Evolutionary conservation across 2,888 invertebrate genomes (phyloP), one percentile per base, ranked within the genome.

Genomic region (Operophtera brumata): DNA sequence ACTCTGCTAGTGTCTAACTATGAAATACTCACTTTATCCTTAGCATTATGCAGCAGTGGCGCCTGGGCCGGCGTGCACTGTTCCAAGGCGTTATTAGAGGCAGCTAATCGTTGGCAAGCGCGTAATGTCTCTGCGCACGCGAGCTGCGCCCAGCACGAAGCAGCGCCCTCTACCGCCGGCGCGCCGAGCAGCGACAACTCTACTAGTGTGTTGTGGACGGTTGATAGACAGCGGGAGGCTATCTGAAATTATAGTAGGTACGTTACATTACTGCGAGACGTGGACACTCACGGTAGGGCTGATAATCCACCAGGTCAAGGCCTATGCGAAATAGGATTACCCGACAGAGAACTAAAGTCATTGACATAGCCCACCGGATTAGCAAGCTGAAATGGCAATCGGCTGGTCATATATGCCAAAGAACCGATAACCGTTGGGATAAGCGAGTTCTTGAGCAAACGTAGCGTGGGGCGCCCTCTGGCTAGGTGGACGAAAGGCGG

Each of bases 141-240:
- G 0, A 98, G 92, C 74, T 97, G 97, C 54, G 97, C 94, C 98
- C 98, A 99, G 77, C 97, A 97, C 30, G 96, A 94, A 1, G 96
- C 91, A 0, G 97, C 96, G 34, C 98, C 98, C 13, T 93, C 93
- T 26, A 96, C 95, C 49, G 94, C 92, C 44, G 91, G 91, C 20
- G 97, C 93, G 75, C 96, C 96, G 13, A 99, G 89, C 35, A 97
- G 91, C 25, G 93, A 92, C 45, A 98, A 83, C 84, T 99, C 98
- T 47, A 96, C 93, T 36, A 97, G 88, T 39, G 96, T 96, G 62
- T 96, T 96, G 83, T 98, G 97, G 41, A 99, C 93, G 75, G 97
- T 98, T 40, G 95, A 94, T 55, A 98, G 91, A 62, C 97, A 95
- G 45, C 98, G 92, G 70, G 96, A 94, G 0, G 98, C 97, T 66